Conservation (phyloP, 2,113 vertebrate genomes). For the Colius striatus region DNA sequence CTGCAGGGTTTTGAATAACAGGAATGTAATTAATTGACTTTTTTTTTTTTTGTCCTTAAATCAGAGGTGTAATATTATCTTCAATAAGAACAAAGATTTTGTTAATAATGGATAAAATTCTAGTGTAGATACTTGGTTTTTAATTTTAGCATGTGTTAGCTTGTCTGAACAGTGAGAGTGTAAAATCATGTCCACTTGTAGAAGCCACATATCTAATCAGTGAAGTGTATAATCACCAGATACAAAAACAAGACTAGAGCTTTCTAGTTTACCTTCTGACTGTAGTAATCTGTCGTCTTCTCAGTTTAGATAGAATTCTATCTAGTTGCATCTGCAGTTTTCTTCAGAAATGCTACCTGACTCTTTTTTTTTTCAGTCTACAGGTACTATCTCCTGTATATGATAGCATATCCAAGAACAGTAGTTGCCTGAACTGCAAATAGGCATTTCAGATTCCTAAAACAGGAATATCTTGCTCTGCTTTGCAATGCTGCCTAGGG, state of each 20-base stretch:
- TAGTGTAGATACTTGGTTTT: neutral
- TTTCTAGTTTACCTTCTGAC: neutral
- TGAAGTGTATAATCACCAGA: neutral
- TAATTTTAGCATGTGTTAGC: slow-evolving; percentile 11
- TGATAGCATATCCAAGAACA: neutral
- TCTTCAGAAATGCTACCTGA: neutral
- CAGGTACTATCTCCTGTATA: neutral
- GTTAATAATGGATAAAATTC: slow-evolving; percentile 15
- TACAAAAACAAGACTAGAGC: neutral
- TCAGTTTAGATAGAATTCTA: neutral
- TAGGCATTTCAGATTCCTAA: neutral
- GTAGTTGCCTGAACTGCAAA: neutral
- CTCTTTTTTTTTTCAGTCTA: neutral
- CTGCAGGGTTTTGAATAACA: neutral
- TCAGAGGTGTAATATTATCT: neutral
- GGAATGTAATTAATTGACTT: slow-evolving; percentile 38
- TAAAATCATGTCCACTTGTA: neutral
- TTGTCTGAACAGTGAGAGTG: neutral
- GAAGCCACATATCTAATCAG: neutral
- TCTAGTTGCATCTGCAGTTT: neutral
- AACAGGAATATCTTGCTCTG: slow-evolving; percentile 52
- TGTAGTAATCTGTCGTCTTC: neutral
- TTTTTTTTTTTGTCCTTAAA: neutral
- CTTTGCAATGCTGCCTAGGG: slow-evolving; percentile 15
- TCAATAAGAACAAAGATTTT: neutral